Base-by-base conservation (phyloP, 2,888 invertebrate species). In the Camptogramma bilineatum region DNA sequence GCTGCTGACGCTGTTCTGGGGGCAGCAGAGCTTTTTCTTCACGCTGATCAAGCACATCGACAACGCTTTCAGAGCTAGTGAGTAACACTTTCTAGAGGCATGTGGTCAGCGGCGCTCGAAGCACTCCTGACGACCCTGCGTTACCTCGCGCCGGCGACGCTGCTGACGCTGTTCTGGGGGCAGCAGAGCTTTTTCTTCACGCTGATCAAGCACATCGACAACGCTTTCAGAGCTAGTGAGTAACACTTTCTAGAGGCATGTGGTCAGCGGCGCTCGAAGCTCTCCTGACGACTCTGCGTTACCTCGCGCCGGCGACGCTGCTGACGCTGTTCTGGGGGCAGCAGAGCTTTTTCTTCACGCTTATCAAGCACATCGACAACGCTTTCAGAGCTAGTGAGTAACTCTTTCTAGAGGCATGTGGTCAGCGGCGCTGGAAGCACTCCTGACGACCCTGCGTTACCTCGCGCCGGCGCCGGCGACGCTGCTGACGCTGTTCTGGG, bases 401-500 rank as follows among this genome's bases (percentile, higher is more conserved):
- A 28, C 5, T 7, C n/a, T n/a, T n/a, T n/a, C n/a, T n/a, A n/a
- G 80, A 79, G 93, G 93, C 81, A 93, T 93, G 93, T 93, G 91
- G 93, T 88, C 93, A 68, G 79, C 88, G 67, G 90, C 90, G 63
- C 75, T 93, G 58, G 86, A 90, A 73, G 86, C 86, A 53, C 82
- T 93, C 66, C 72, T 93, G 73, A 92, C 94, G 66, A 92, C 94
- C 72, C 85, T 94, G 70, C 93, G 94, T 76, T 88, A 94, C 79
- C 83, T 94, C 68, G 90, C 94, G 69, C 94, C 94, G 68, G n/a
- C n/a, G n/a, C n/a, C 94, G 68, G 88, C 94, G 47, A 94, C 94
- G 7, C 83, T 94, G 31, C 85, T 94, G 51, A 93, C 94, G 0
- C 75, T 94, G 24, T 86, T 94, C 77, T 94, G 94, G 91, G 93